Evolutionary conservation across 1,140 invertebrate species (phyloP).

Genomic region (Dolichoris vasculosae): DNA sequence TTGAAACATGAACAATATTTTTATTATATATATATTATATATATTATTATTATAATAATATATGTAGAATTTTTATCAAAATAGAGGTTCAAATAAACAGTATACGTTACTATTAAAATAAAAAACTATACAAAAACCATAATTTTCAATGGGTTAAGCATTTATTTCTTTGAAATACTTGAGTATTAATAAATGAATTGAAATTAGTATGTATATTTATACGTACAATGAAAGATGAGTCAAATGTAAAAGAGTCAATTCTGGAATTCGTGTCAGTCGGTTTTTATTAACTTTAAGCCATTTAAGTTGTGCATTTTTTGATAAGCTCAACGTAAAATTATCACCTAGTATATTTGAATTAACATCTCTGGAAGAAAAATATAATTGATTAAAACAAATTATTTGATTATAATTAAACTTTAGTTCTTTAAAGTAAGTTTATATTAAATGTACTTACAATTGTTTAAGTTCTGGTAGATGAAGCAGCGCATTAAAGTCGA

Average conservation of each 20-base stretch:
- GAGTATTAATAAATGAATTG: too few species aligned
- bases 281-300: constrained; percentile 70
- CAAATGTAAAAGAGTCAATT: constrained; percentile 62
- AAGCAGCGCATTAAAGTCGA: constrained; percentile 63
- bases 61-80: too few species aligned
- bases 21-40: too few species aligned
- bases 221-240: constrained; percentile 69
- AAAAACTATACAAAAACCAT: too few species aligned
- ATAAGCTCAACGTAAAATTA: constrained; percentile 67
- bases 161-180: too few species aligned
- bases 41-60: too few species aligned
- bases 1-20: too few species aligned
- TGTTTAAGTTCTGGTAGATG: constrained; percentile 64
- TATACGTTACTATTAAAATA: too few species aligned
- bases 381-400: not conserved
- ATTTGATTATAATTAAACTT: constrained; percentile 24
- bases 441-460: constrained; percentile 61
- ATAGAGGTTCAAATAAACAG: too few species aligned
- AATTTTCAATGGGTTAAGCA: too few species aligned
- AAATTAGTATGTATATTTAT: not conserved
- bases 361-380: constrained; percentile 64
- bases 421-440: not conserved
- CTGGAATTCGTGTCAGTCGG: constrained; percentile 66
- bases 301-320: constrained; percentile 70
- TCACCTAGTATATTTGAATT: constrained; percentile 68